Base-by-base conservation (phyloP, 1,140 invertebrate genomes). In the Euglossa dilemma region DNA sequence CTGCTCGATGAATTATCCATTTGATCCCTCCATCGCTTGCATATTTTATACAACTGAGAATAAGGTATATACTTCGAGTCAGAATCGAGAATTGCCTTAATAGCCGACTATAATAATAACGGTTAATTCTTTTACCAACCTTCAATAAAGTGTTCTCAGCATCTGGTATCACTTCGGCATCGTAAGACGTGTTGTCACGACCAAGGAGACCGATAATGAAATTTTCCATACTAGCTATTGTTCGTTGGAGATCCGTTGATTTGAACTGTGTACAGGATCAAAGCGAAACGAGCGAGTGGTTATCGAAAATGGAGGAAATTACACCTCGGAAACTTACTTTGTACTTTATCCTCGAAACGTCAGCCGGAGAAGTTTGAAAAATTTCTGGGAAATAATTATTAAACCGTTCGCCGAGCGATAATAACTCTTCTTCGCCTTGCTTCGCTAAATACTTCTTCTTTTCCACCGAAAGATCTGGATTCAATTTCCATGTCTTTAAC, bases 201-300 rank as follows among this genome's bases (percentile, higher is more conserved):
- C 89, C 86, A 75, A 95, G 93, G 20, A 94, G 67, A 14, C 93
- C 93, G 8, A 90, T 80, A 56, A 92, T 90, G 71, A 95, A 95
- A n/a, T 85, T 79, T 23, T 86, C 61, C 82, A 94, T 91, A 82
- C 93, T 94, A 2, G 12, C 36, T 52, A 67, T n/a, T 1, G 85
- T 87, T 11, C 78, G 67, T 61, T 85, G 61, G 0, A 43, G 59
- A 3, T 73, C 57, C 8, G 85, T 87, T 4, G 83, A 73, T 57
- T 61, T 87, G 50, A 87, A 82, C 83, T 87, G 16, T 0, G 36
- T n/a, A 20, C n/a, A 43, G 25, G 36, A 61, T 18, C n/a, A 18
- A 25, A 14, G 8, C 6, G 36, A 45, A 6, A 25, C 6, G 0
- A 28, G 16, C 36, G 0, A 11, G 59, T 25, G 45, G 1, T 28